A percentile compares a stretch with the other conserved stretches of the same genome.
Conservation (phyloP, 2,888 invertebrate species). For the Leptopilina syphax region DNA sequence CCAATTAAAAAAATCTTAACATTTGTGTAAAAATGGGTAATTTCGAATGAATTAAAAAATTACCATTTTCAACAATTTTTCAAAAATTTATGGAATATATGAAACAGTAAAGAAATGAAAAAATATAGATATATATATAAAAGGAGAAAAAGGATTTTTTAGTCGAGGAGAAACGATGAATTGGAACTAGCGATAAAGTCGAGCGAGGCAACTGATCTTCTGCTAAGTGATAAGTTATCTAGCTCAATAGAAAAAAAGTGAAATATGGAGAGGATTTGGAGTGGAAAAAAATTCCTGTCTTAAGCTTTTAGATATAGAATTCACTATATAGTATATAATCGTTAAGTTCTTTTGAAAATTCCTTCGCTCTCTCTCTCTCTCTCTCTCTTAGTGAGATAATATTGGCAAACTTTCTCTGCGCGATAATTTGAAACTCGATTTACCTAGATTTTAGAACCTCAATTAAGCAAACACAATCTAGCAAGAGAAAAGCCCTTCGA, state of each 20-base stretch:
- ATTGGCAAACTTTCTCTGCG: background rate
- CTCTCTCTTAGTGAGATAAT: background rate
- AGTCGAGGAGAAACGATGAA: conserved; percentile 14
- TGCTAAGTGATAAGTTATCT: conserved; percentile 31
- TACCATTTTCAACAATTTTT: too few species aligned
- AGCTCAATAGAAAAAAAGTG: background rate
- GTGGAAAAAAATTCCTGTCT: background rate
- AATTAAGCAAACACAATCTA: conserved; percentile 1
- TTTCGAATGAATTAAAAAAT: too few species aligned
- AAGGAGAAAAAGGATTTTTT: background rate
- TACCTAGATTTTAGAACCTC: conserved; percentile 5
- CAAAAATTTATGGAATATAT: background rate
- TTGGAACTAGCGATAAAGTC: conserved; percentile 36
- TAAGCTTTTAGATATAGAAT: background rate
- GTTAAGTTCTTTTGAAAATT: background rate
- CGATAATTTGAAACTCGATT: background rate
- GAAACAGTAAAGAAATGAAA: background rate
- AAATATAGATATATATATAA: background rate
- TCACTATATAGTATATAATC: background rate
- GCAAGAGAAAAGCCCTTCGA: background rate
- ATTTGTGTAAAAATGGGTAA: too few species aligned
- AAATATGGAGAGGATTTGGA: background rate
- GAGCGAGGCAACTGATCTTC: conserved; percentile 29
- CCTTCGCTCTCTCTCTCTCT: background rate
- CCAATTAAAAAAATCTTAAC: too few species aligned